Conservation (phyloP, 2,113 vertebrate genomes). For the Clarias macrocephalus region DNA sequence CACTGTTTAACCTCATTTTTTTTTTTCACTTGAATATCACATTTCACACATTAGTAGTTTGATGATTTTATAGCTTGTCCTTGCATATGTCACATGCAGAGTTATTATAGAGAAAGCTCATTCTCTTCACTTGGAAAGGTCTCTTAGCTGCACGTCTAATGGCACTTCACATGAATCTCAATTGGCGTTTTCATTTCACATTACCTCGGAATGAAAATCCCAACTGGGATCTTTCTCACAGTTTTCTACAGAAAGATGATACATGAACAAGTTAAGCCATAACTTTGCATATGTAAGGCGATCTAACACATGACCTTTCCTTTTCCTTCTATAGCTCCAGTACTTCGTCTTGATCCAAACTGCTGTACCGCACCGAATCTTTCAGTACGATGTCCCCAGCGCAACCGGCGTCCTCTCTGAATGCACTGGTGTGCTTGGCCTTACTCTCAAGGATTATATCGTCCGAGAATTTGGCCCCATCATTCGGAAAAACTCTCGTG, state of each 20-base stretch:
- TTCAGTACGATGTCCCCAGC: constrained; percentile 13
- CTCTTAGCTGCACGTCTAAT: not conserved
- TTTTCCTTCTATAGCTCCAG: constrained; percentile 34
- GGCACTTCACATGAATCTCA: not conserved
- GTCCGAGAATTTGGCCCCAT: not conserved
- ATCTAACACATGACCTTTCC: not conserved
- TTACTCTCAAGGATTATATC: not conserved
- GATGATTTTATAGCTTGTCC: not conserved
- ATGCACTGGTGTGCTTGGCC: not conserved
- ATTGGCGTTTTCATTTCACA: not conserved
- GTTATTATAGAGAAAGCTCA: not conserved
- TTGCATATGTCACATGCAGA: not conserved
- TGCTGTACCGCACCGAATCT: constrained; percentile 22
- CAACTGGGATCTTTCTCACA: not conserved
- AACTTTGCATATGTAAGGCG: not conserved
- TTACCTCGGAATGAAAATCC: not conserved
- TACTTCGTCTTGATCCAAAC: constrained; percentile 42
- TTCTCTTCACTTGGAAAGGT: not conserved
- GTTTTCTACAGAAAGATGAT: not conserved
- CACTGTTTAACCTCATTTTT: not conserved
- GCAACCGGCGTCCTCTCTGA: not conserved
- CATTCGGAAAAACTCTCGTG: not conserved
- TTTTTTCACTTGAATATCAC: not conserved
- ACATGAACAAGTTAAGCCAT: not conserved
- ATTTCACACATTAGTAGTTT: not conserved